Evolutionary conservation across 2,113 vertebrate genomes (phyloP), one percentile per base, ranked within the genome.

Genomic region (Sinocyclocheilus anophthalmus): DNA sequence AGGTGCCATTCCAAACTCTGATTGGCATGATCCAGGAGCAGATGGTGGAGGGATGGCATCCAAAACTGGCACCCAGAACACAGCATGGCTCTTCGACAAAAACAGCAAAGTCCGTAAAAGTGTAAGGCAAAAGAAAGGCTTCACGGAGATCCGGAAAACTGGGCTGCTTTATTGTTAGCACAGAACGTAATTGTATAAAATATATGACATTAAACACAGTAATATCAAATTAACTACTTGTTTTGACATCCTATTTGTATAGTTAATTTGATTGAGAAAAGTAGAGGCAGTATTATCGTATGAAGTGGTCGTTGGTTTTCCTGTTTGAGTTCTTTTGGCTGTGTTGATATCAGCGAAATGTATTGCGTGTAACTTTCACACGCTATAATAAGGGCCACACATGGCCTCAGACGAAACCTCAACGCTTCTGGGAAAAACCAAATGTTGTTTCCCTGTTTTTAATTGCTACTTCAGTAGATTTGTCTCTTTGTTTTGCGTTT

Each of bases 1-100:
- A 87, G 86, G 87, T 91, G 86, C 84, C 83, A 88, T 90, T 91
- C 86, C 83, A 83, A 84, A 87, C 79, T 77, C 79, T 33, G 78
- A 84, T 83, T 86, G 90, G 90, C 90, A 88, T 91, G 91, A 91
- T 92, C 90, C 87, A 90, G 69, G 65, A 94, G 88, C 93, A 94
- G 93, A 94, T 94, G 93, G 92, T 91, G 85, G 82, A 90, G 87
- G 85, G 91, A 87, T 67, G 90, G 89, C 86, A 89, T 94, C 90
- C 89, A 88, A 92, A 90, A 76, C 88, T 94, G 93, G 92, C 90
- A 92, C 55, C 81, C 61, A 39, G 30, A 88, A 73, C 61, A 72
- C 65, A 84, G 79, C 67, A 75, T 76, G 82, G 73, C 87, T 83
- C 72, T 80, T 75, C 67, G 10, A 70, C 84, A 72, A 87, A 89